These are phyloP conservation scores for Phorcus lineatus DNA, from an alignment of 2,888 invertebrate genomes.

Conservation along the genomic window DNA sequence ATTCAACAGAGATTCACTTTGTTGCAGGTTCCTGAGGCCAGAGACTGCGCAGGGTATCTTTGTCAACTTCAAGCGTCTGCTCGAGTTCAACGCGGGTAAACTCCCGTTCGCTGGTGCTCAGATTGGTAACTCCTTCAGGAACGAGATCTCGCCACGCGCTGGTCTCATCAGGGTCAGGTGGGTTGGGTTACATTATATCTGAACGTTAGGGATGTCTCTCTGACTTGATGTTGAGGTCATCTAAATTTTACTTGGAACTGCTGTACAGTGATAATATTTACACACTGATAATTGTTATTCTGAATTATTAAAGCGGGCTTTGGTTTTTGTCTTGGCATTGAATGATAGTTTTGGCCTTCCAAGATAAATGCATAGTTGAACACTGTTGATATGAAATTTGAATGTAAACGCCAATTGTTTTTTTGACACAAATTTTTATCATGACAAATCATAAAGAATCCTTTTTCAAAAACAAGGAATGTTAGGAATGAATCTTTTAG, in stretches of 20 bases:
- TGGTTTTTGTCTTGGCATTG: neutral
- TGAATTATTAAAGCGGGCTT: neutral
- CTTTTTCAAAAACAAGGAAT: no score
- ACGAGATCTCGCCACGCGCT: constrained; percentile 98
- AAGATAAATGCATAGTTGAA: no score
- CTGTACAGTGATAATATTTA: no score
- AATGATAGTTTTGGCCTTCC: no score
- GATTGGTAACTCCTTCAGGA: constrained; percentile 98
- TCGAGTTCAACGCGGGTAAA: constrained; percentile 97
- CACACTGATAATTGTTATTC: neutral
- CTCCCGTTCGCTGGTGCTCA: constrained; percentile 99
- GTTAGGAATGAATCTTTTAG: no score
- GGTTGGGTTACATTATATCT: constrained; percentile 25
- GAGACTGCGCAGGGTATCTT: constrained; percentile 99
- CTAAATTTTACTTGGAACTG: no score
- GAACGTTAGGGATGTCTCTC: no score
- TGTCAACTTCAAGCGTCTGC: constrained; percentile 97
- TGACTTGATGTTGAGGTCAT: no score
- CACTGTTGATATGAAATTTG: no score
- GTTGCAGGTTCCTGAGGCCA: constrained; percentile 88
- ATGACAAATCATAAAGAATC: no score
- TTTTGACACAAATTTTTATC: no score
- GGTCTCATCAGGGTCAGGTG: constrained; percentile 91
- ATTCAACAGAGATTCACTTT: neutral
- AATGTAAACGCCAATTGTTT: no score